These are phyloP conservation scores for Turritopsis dohrnii DNA, from an alignment of 30 jellyfish, hydroid and myxozoan genomes.

Conservation along the genomic window DNA sequence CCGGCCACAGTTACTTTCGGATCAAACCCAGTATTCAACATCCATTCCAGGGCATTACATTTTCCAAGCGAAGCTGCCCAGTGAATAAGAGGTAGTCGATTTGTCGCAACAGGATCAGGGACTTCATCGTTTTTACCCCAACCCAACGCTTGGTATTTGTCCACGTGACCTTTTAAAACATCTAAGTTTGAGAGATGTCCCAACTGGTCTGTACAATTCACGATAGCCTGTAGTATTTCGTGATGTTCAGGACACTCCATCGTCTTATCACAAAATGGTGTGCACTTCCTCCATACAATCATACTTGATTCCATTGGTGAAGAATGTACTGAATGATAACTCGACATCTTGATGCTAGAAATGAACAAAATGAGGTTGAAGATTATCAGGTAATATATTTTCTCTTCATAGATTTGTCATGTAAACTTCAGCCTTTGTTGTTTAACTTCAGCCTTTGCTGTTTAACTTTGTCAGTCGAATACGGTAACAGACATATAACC, in stretches of 20 bases:
- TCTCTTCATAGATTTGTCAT: too few relatives aligned
- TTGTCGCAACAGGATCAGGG: constrained; percentile 85
- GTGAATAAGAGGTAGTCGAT: constrained; percentile 84
- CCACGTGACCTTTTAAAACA: constrained; percentile 69
- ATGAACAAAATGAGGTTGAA: not conserved
- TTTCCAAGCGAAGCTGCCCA: constrained; percentile 99
- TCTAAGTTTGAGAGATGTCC: constrained; percentile 91
- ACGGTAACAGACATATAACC: too few relatives aligned
- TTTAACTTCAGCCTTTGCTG: too few relatives aligned
- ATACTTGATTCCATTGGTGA: constrained; percentile 25
- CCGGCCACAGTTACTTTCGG: constrained; percentile 67
- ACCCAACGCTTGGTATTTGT: constrained; percentile 73
- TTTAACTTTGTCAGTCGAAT: too few relatives aligned
- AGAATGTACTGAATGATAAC: not conserved
- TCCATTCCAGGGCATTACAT: constrained; percentile 94
- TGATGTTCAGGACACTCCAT: constrained; percentile 97
- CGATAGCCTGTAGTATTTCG: constrained; percentile 87
- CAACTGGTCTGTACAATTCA: constrained; percentile 91
- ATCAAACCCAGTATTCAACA: constrained; percentile 81
- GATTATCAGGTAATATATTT: too few relatives aligned
- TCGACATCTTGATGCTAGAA: not conserved
- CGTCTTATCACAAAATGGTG: constrained; percentile 94
- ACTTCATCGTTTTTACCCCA: constrained; percentile 80
- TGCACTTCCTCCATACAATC: constrained; percentile 94
- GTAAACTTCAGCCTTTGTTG: too few relatives aligned